These are phyloP conservation scores for Catajapyx aquilonaris DNA, from an alignment of 1,140 invertebrate species.

Conservation along the genomic window DNA sequence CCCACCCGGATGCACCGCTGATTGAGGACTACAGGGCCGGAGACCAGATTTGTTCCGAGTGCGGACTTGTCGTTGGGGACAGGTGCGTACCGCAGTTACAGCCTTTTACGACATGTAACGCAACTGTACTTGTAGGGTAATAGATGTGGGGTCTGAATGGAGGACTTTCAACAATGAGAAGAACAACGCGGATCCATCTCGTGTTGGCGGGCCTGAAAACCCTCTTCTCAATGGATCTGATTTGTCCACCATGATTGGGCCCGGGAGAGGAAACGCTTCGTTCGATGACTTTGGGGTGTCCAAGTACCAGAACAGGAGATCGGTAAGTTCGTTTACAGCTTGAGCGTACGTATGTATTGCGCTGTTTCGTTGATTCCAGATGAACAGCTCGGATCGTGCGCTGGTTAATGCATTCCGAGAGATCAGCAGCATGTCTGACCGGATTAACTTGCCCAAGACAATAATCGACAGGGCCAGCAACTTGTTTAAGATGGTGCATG, in stretches of 20 bases:
- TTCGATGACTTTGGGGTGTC: slow-evolving; percentile 68
- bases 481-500: slow-evolving; percentile 95
- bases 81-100: too few relatives aligned
- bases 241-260: slow-evolving; percentile 91
- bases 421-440: slow-evolving; percentile 92
- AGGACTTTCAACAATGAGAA: slow-evolving; percentile 99
- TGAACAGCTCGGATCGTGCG: slow-evolving; percentile 82
- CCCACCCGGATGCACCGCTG: slow-evolving; percentile 84
- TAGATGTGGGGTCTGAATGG: slow-evolving; percentile 99
- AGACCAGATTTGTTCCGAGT: slow-evolving; percentile 97
- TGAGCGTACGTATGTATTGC: too few relatives aligned
- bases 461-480: slow-evolving; percentile 90
- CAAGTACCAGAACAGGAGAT: slow-evolving; percentile 84
- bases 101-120: slow-evolving; percentile 1
- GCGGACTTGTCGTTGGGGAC: slow-evolving; percentile 96
- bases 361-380: slow-evolving; percentile 21
- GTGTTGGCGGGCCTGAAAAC: slow-evolving; percentile 95
- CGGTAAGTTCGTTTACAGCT: slow-evolving; percentile 25
- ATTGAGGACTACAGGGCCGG: slow-evolving; percentile 98
- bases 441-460: slow-evolving; percentile 87
- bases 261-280: slow-evolving; percentile 60
- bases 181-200: slow-evolving; percentile 85
- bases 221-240: slow-evolving; percentile 86
- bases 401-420: slow-evolving; percentile 89
- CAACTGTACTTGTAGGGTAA: slow-evolving; percentile 52